These are phyloP conservation scores for Heliconius ismenius DNA, from an alignment of 2,888 invertebrate species.

Conservation along the genomic window DNA sequence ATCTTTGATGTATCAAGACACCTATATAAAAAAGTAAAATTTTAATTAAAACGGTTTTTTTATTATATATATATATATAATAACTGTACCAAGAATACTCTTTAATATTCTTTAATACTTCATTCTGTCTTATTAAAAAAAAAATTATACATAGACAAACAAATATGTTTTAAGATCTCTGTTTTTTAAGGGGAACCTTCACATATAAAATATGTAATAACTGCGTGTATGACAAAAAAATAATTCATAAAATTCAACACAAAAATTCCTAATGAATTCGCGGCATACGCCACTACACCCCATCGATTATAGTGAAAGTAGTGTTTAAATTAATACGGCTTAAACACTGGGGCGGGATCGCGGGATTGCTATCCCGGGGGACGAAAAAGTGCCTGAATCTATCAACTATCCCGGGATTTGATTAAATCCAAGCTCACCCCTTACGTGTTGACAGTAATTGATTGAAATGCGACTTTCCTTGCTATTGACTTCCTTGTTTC, in stretches of 20 bases:
- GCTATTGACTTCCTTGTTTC: slow-evolving; percentile 50
- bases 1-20: background rate
- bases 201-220: background rate
- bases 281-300: slow-evolving; percentile 39
- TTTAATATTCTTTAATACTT: background rate
- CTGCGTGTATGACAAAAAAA: background rate
- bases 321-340: slow-evolving; percentile 72
- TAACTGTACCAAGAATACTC: background rate
- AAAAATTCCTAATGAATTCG: slow-evolving; percentile 30
- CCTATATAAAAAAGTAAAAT: background rate
- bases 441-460: slow-evolving; percentile 78
- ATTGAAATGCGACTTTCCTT: slow-evolving; percentile 66
- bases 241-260: background rate
- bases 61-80: background rate
- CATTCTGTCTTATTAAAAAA: too few species aligned
- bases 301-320: slow-evolving; percentile 61
- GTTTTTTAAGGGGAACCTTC: too few species aligned
- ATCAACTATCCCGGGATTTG: slow-evolving; percentile 73
- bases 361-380: slow-evolving; percentile 70
- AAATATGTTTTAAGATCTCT: too few species aligned
- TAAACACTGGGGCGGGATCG: slow-evolving; percentile 75
- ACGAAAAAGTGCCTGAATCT: slow-evolving; percentile 71
- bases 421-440: slow-evolving; percentile 75
- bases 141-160: too few species aligned
- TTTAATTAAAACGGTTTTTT: background rate